These are phyloP conservation scores for Cydia strobilella DNA, from an alignment of 1,140 invertebrate species.

Conservation along the genomic window DNA sequence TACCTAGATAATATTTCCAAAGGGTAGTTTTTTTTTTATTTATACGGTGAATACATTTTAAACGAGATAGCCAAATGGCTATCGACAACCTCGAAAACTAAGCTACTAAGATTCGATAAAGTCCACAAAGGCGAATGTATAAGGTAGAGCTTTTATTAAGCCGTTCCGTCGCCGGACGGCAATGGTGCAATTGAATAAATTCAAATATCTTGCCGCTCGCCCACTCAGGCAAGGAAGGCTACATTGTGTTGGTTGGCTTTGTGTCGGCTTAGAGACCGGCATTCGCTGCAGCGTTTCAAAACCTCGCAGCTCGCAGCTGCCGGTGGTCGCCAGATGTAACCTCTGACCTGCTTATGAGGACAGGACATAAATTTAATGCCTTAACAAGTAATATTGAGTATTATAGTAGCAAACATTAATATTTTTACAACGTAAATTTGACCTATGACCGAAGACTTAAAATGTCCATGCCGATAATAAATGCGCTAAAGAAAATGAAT, in stretches of 20 bases:
- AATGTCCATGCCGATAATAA: not conserved
- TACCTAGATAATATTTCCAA: no score
- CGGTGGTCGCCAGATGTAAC: conserved; percentile 9
- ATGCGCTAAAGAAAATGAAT: not conserved
- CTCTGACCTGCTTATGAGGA: conserved; percentile 2
- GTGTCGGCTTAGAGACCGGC: not conserved
- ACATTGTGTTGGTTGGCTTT: conserved; percentile 10
- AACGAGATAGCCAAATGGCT: no score
- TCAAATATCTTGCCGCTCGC: conserved; percentile 14
- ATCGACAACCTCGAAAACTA: not conserved
- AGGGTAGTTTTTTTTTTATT: not conserved
- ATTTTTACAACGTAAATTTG: not conserved
- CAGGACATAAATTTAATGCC: conserved; percentile 2
- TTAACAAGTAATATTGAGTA: not conserved
- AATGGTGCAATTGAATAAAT: conserved; percentile 17
- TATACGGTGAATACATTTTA: no score
- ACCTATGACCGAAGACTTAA: not conserved
- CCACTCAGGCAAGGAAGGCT: conserved; percentile 13
- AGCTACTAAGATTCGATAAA: not conserved
- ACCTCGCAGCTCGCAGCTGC: conserved; percentile 17
- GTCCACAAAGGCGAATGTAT: not conserved
- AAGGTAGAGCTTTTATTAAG: not conserved
- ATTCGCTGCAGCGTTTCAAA: conserved; percentile 12
- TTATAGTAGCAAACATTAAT: not conserved
- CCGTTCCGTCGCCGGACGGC: not conserved